A percentile compares a stretch with the other conserved stretches of the same genome.
Conservation (phyloP, 1,140 invertebrate species). For the Musca domestica region DNA sequence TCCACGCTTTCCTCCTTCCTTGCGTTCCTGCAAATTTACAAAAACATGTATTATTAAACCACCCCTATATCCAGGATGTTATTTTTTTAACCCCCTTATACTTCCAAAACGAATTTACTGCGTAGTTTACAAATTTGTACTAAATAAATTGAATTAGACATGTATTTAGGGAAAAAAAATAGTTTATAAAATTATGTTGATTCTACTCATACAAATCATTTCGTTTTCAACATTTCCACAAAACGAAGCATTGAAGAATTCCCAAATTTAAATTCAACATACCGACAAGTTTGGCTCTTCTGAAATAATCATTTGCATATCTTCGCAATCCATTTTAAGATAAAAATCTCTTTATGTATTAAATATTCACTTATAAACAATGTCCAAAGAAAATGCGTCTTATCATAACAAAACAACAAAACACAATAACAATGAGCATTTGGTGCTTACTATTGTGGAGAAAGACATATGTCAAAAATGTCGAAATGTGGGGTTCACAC, state of each 20-base stretch:
- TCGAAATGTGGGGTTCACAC: too few species aligned
- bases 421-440: too few species aligned
- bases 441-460: too few species aligned
- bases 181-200: too few species aligned
- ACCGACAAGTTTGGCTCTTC: conserved; percentile 30
- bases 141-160: too few species aligned
- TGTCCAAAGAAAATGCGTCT: background rate
- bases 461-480: too few species aligned
- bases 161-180: too few species aligned
- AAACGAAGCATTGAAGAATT: too few species aligned
- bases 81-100: background rate
- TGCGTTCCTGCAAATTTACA: conserved; percentile 55
- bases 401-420: background rate
- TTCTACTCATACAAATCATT: too few species aligned
- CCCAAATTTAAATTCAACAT: background rate
- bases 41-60: background rate
- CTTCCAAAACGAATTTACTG: background rate
- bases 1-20: conserved; percentile 80
- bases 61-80: background rate
- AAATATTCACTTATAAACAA: background rate
- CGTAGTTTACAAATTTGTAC: background rate
- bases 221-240: too few species aligned
- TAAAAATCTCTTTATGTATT: too few species aligned
- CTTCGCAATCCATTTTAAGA: conserved; percentile 23
- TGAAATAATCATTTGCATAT: conserved; percentile 27